phyloP scores from a whole-genome alignment of 1,140 invertebrate genomes.

The Brachionus asplanchnoidis region DNA sequence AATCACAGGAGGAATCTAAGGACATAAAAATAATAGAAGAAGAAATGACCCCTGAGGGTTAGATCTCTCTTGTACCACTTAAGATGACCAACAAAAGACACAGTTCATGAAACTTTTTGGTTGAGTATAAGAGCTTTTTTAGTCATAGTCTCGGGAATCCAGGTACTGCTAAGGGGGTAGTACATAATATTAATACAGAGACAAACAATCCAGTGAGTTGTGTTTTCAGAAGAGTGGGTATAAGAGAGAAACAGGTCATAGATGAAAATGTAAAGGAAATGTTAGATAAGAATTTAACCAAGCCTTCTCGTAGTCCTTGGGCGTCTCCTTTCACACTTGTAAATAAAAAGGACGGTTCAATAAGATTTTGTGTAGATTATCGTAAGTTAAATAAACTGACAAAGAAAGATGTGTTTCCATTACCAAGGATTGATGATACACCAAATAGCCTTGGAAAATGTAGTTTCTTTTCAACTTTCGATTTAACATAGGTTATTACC shows the following conservation, averaged over 20 bases:
- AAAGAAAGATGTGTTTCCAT: too few species aligned
- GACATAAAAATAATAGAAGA: not conserved
- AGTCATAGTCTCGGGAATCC: not conserved
- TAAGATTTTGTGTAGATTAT: not conserved
- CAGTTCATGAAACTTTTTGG: not conserved
- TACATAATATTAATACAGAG: not conserved
- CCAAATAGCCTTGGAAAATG: not conserved
- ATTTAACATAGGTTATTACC: too few species aligned
- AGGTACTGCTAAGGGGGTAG: not conserved
- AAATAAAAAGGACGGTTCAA: not conserved
- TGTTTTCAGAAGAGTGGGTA: not conserved
- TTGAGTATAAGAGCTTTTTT: not conserved
- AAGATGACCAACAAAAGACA: not conserved
- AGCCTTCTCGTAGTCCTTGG: conserved; percentile 10
- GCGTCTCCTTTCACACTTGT: not conserved
- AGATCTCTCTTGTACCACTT: not conserved
- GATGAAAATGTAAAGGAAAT: not conserved
- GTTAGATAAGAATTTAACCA: not conserved
- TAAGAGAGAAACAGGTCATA: not conserved
- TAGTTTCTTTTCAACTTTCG: not conserved
- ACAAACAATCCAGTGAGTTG: not conserved
- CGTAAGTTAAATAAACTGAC: too few species aligned
- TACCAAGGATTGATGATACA: not conserved
- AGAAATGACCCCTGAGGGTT: not conserved
- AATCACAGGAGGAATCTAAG: not conserved